These are phyloP conservation scores for Tenthredo scrophulariae DNA, from an alignment of 2,888 invertebrate species.

Conservation along the genomic window DNA sequence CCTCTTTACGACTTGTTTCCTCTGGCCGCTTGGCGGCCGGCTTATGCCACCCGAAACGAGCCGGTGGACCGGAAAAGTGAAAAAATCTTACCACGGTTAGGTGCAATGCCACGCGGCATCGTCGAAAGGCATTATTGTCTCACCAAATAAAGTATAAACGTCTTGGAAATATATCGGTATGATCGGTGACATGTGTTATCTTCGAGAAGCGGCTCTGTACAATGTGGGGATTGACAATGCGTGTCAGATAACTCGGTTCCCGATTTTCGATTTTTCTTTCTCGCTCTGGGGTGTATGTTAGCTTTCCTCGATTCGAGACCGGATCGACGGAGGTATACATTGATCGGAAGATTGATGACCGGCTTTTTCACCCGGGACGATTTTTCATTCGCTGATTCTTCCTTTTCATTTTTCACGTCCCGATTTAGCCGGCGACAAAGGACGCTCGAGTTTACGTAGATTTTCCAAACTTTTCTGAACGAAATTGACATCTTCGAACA, in stretches of 20 bases:
- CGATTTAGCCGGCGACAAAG: constrained; percentile 23
- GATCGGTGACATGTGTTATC: background rate
- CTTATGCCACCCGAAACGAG: constrained; percentile 46
- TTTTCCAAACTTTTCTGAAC: background rate
- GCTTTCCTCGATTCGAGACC: constrained; percentile 25
- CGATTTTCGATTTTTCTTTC: constrained; percentile 8
- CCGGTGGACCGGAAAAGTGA: background rate
- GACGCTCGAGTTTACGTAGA: constrained; percentile 21
- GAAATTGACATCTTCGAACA: constrained; percentile 10
- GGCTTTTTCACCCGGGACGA: constrained; percentile 58
- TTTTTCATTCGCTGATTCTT: constrained; percentile 37
- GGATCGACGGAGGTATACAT: constrained; percentile 45
- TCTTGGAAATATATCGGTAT: background rate
- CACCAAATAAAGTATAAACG: too few relatives aligned
- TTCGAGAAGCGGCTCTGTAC: constrained; percentile 46
- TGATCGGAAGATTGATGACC: constrained; percentile 64
- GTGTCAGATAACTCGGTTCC: constrained; percentile 62
- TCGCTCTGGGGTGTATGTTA: background rate
- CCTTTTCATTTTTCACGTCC: constrained; percentile 20
- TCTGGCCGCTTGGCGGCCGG: constrained; percentile 59
- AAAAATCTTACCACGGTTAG: background rate
- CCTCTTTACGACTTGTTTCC: constrained; percentile 70
- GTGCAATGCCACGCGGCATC: background rate
- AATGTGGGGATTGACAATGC: constrained; percentile 64
- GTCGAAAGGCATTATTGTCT: background rate